These are phyloP conservation scores for Scelioninae gen. 1 DNA, from an alignment of 2,888 invertebrate genomes.

Conservation along the genomic window DNA sequence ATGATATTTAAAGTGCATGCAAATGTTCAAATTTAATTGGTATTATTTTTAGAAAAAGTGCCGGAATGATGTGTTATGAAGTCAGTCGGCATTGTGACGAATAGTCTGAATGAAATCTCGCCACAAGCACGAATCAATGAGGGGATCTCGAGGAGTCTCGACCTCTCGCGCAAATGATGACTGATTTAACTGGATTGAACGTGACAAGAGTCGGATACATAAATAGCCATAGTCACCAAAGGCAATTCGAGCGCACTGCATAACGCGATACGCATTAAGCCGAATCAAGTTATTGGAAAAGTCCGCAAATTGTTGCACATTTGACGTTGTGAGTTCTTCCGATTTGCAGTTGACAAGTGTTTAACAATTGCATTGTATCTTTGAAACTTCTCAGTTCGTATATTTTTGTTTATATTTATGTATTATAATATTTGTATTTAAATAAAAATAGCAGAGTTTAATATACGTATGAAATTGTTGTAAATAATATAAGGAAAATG, in stretches of 20 bases:
- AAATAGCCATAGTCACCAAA: conserved; percentile 78
- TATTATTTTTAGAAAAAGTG: not conserved
- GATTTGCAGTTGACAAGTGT: not conserved
- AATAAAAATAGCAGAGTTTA: too few relatives aligned
- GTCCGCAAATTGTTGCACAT: conserved; percentile 6
- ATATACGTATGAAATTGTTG: too few relatives aligned
- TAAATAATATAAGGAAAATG: too few relatives aligned
- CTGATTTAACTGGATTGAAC: conserved; percentile 77
- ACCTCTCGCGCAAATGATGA: conserved; percentile 70
- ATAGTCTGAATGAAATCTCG: conserved; percentile 40
- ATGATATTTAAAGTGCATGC: too few relatives aligned
- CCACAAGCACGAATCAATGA: conserved; percentile 26
- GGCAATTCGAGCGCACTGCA: conserved; percentile 72
- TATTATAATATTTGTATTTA: not conserved
- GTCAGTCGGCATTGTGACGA: not conserved
- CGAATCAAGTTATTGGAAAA: conserved; percentile 27
- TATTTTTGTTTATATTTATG: not conserved
- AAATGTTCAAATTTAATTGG: too few relatives aligned
- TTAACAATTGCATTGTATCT: not conserved
- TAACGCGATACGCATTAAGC: conserved; percentile 10
- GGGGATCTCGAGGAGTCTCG: conserved; percentile 35
- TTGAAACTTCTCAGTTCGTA: not conserved
- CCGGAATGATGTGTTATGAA: too few relatives aligned
- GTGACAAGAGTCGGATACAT: conserved; percentile 73
- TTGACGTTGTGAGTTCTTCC: not conserved